Percentiles rank a stretch among this genome's conserved stretches.
Evolutionary conservation across 2,888 invertebrate species (phyloP).

Genomic region (Tiliacea aurago): DNA sequence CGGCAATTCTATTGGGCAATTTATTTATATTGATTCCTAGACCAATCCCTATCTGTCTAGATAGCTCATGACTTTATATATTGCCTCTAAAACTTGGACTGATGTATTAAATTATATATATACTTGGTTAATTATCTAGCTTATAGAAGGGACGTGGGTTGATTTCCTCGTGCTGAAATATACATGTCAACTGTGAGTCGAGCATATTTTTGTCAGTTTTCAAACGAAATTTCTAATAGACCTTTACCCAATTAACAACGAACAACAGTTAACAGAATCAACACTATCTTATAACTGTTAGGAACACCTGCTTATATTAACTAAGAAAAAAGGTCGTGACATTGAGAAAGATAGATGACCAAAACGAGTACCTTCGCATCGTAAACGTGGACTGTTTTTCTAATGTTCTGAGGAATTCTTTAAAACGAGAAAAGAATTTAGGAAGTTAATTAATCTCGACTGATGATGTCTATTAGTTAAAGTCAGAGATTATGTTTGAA

Average conservation of each 20-base stretch:
- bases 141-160: conserved; percentile 10
- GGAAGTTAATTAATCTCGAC: conserved; percentile 56
- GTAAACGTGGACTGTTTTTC: conserved; percentile 15
- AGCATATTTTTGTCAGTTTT: not conserved
- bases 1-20: conserved; percentile 86
- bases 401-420: conserved; percentile 43
- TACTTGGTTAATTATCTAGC: conserved; percentile 32
- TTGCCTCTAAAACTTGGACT: conserved; percentile 65
- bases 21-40: conserved; percentile 87
- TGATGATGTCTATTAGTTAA: conserved; percentile 53
- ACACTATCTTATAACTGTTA: conserved; percentile 26
- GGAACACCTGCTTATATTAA: conserved; percentile 37
- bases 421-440: conserved; percentile 46
- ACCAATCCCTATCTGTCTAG: conserved; percentile 81
- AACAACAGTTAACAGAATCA: conserved; percentile 2
- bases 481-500: conserved; percentile 50
- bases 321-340: conserved; percentile 37
- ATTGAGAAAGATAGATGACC: conserved; percentile 46
- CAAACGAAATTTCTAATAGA: not conserved
- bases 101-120: conserved; percentile 54
- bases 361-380: conserved; percentile 13
- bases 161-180: not conserved
- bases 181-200: not conserved
- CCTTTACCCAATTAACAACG: conserved; percentile 4
- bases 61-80: conserved; percentile 80